Evolutionary conservation across 2,113 vertebrate species (phyloP).

Genomic region (Pampusana beccarii): DNA sequence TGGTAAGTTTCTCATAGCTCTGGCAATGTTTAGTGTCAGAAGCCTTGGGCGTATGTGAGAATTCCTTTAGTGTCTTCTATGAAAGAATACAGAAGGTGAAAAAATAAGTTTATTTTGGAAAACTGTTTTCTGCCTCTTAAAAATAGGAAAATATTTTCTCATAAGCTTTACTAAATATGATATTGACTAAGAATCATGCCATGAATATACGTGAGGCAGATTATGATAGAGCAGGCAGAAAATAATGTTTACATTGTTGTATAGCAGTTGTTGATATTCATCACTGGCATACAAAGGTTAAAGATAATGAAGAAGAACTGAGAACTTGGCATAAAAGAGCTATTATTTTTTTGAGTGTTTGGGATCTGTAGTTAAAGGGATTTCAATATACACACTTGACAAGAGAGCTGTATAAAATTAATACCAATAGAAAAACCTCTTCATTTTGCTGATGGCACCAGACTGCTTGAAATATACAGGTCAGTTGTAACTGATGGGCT

Average conservation of each 20-base stretch:
- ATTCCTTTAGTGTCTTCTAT: background rate
- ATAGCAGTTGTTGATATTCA: background rate
- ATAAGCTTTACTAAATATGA: background rate
- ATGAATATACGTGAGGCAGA: background rate
- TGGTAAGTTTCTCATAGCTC: background rate
- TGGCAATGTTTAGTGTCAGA: background rate
- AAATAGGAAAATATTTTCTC: background rate
- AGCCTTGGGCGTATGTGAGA: background rate
- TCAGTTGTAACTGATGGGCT: background rate
- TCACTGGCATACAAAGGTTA: background rate
- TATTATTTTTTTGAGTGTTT: background rate
- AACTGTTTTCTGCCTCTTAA: background rate
- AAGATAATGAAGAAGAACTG: background rate
- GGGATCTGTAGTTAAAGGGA: background rate
- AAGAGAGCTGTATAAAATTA: background rate
- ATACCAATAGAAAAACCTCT: background rate
- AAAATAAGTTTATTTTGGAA: background rate
- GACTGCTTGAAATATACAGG: background rate
- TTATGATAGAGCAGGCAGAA: background rate
- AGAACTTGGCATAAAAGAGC: background rate
- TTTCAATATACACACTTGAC: background rate
- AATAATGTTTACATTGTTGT: background rate
- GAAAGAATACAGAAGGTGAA: background rate
- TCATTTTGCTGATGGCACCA: background rate
- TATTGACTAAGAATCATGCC: background rate